Percentiles rank a stretch among this genome's conserved stretches.
phyloP scores from a whole-genome alignment of 2,888 invertebrate genomes.

The Eilema sororculum region DNA sequence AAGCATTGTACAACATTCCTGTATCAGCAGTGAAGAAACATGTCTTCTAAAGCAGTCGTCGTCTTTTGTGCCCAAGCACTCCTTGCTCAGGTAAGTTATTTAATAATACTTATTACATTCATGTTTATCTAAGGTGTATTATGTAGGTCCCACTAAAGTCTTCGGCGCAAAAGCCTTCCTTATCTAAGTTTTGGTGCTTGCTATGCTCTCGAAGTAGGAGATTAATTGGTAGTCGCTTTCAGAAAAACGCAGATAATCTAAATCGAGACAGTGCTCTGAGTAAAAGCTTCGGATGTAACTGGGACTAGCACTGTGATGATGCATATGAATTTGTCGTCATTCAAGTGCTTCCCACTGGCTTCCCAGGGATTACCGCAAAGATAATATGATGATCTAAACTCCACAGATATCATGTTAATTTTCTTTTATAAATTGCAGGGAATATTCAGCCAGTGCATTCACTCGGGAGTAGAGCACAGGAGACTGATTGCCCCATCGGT shows the following conservation, averaged over 20 bases:
- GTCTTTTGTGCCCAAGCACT: not conserved
- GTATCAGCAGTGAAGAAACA: not conserved
- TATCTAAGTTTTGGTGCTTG: too few species aligned
- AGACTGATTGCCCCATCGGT: not conserved
- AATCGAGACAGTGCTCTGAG: too few species aligned
- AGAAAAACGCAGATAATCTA: too few species aligned
- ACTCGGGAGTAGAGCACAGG: not conserved
- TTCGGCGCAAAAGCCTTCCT: not conserved
- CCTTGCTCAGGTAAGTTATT: not conserved
- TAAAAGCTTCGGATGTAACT: too few species aligned
- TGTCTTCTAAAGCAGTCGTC: not conserved
- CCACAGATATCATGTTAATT: not conserved
- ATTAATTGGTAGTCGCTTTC: too few species aligned
- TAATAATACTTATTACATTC: not conserved
- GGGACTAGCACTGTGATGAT: too few species aligned
- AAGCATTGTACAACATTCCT: not conserved
- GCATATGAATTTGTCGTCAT: too few species aligned
- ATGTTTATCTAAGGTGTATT: too few species aligned
- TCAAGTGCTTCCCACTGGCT: too few species aligned
- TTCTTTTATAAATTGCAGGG: not conserved
- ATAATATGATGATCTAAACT: too few species aligned
- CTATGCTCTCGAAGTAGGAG: too few species aligned
- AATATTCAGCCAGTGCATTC: not conserved
- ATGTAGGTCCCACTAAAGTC: not conserved
- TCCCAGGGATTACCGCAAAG: too few species aligned